These are phyloP conservation scores for Formica aserva DNA, from an alignment of 2,888 invertebrate species.

Conservation along the genomic window DNA sequence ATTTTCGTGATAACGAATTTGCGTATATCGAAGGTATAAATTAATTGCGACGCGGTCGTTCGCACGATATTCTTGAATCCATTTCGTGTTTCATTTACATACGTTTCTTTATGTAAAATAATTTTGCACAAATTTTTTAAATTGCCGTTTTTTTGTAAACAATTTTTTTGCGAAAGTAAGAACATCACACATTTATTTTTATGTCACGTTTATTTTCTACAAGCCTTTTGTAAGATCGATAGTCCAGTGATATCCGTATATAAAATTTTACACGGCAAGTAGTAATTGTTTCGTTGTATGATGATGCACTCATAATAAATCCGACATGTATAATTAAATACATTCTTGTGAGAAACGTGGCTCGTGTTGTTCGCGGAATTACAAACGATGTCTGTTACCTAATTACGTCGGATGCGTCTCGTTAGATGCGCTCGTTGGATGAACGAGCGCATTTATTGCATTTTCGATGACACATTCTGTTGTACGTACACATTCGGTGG, in stretches of 20 bases:
- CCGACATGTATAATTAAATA: conserved; percentile 5
- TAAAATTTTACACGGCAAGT: not conserved
- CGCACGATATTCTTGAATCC: not conserved
- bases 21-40: not conserved
- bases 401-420: conserved; percentile 40
- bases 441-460: conserved; percentile 12
- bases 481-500: not conserved
- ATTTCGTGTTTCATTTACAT: not conserved
- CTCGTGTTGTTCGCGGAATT: conserved; percentile 25
- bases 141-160: not conserved
- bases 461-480: not conserved
- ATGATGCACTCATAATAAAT: not conserved
- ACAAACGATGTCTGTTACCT: conserved; percentile 37
- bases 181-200: not conserved
- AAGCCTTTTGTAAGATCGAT: not conserved
- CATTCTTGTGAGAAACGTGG: conserved; percentile 28
- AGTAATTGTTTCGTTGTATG: not conserved
- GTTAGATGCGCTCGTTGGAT: not conserved
- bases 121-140: not conserved
- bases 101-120: not conserved
- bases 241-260: not conserved
- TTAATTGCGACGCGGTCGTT: not conserved
- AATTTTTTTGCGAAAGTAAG: not conserved
- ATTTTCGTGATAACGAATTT: not conserved
- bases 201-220: not conserved